These are phyloP conservation scores for Silvanus unidentatus DNA, from an alignment of 2,888 invertebrate genomes.

Conservation along the genomic window DNA sequence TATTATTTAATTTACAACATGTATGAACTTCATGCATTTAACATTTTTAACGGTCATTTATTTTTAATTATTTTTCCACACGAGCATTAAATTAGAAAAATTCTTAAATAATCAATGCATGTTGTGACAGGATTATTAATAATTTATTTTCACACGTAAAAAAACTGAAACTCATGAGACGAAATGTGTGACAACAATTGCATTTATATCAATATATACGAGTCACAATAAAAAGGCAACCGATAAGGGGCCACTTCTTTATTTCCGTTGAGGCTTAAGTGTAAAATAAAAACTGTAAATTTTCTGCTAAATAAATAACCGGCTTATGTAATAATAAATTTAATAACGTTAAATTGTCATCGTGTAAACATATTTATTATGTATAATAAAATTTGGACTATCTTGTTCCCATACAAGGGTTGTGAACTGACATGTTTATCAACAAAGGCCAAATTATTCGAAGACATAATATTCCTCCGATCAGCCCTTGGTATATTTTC, in stretches of 20 bases:
- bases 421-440: constrained; percentile 31
- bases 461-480: constrained; percentile 4
- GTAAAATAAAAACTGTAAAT: background rate
- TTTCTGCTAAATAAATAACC: constrained; percentile 27
- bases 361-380: constrained; percentile 26
- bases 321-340: constrained; percentile 3
- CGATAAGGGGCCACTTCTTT: too few species aligned
- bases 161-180: too few species aligned
- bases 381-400: constrained; percentile 20
- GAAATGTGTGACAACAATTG: too few species aligned
- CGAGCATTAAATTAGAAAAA: too few species aligned
- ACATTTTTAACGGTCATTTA: too few species aligned
- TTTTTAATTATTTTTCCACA: too few species aligned
- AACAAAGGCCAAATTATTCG: constrained; percentile 16
- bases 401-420: constrained; percentile 21
- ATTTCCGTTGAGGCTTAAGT: too few species aligned
- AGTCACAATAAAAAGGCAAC: too few species aligned
- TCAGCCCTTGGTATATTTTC: background rate
- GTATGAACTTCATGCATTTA: too few species aligned
- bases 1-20: too few species aligned
- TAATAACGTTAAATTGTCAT: constrained; percentile 15
- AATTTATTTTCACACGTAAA: constrained; percentile 8
- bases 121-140: constrained; percentile 11
- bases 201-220: too few species aligned
- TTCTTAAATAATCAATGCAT: too few species aligned